Evolutionary conservation across 2,797 vertebrate genomes (phyloP).

Genomic region (Cheirogaleus major): DNA sequence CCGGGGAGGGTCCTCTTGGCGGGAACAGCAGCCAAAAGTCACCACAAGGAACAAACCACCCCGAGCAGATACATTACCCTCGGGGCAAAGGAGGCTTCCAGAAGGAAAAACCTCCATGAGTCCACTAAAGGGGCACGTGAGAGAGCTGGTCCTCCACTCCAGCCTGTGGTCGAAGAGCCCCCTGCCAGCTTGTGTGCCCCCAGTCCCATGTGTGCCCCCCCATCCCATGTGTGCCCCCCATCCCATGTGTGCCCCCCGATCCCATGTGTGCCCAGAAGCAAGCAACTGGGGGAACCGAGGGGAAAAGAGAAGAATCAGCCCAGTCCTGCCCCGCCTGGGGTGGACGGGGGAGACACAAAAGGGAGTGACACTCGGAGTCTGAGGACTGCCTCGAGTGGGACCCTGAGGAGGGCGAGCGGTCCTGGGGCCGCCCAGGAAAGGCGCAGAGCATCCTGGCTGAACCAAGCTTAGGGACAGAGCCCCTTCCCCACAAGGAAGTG

Average conservation of each 20-base stretch:
- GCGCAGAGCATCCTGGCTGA: neutral
- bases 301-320: neutral
- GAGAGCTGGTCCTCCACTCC: too few relatives aligned
- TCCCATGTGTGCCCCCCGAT: too few relatives aligned
- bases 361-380: neutral
- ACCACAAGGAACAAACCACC: neutral
- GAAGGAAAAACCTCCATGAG: neutral
- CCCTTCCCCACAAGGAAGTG: too few relatives aligned
- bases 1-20: neutral
- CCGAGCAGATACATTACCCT: neutral
- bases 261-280: neutral
- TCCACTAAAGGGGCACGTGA: neutral
- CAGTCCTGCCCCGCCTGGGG: neutral
- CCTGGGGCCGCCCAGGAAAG: neutral
- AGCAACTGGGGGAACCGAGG: too few relatives aligned
- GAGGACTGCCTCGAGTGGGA: neutral
- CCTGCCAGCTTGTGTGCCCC: neutral
- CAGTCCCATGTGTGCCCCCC: too few relatives aligned
- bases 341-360: neutral
- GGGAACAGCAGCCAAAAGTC: neutral
- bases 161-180: rapidly evolving
- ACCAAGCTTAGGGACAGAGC: neutral
- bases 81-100: neutral
- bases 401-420: neutral
- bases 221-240: too few relatives aligned